A percentile compares a stretch with the other conserved stretches of the same genome.
These are phyloP conservation scores for Agonum fuliginosum DNA, from an alignment of 2,888 invertebrate genomes.

Conservation along the genomic window DNA sequence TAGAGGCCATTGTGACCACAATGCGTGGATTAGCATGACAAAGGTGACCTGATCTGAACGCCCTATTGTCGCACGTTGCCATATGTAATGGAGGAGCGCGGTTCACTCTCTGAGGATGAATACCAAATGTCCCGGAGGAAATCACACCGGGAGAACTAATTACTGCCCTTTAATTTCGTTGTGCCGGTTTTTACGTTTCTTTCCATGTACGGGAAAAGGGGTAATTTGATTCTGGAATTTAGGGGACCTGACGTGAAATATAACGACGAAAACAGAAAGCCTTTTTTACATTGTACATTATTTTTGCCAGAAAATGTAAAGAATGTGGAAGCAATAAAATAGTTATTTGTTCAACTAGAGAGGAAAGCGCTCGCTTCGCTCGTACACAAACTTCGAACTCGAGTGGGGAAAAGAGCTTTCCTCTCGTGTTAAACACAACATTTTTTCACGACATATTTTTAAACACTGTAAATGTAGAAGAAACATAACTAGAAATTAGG, in stretches of 20 bases:
- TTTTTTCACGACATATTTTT: too few relatives aligned
- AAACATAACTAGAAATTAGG: too few relatives aligned
- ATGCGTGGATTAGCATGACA: constrained; percentile 56
- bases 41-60: constrained; percentile 41
- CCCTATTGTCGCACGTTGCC: constrained; percentile 51
- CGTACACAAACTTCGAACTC: too few relatives aligned
- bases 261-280: neutral
- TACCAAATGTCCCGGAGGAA: constrained; percentile 56
- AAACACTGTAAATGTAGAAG: too few relatives aligned
- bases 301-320: too few relatives aligned
- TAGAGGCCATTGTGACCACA: constrained; percentile 54
- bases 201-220: neutral
- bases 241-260: neutral
- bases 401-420: too few relatives aligned
- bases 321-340: too few relatives aligned
- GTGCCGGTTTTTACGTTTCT: constrained; percentile 7
- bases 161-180: constrained; percentile 35
- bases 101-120: constrained; percentile 44
- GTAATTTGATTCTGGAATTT: neutral
- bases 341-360: too few relatives aligned
- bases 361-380: too few relatives aligned
- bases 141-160: constrained; percentile 50
- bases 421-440: too few relatives aligned
- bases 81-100: constrained; percentile 38
- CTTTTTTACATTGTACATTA: too few relatives aligned